Conservation (phyloP, 2,888 invertebrate species). For the Tipula vernalis region DNA sequence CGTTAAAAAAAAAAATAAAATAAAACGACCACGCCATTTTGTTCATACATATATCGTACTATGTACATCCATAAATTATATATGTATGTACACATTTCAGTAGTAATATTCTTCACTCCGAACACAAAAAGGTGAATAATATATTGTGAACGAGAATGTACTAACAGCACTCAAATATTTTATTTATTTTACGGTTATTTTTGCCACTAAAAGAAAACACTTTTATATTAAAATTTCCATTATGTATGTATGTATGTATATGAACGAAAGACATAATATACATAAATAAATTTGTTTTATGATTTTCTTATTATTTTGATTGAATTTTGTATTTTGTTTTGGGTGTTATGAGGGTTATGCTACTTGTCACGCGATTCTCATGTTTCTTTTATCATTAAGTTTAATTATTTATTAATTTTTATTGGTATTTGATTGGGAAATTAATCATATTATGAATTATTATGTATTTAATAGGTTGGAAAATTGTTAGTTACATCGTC, state of each 20-base stretch:
- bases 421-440: neutral
- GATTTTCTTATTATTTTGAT: neutral
- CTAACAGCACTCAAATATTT: neutral
- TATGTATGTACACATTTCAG: neutral
- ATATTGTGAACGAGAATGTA: neutral
- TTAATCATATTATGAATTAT: neutral
- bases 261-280: neutral
- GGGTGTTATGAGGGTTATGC: neutral
- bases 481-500: neutral
- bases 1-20: neutral
- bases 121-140: neutral
- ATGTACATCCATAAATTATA: neutral
- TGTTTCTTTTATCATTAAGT: neutral
- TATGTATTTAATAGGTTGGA: neutral
- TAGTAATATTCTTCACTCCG: neutral
- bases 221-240: neutral
- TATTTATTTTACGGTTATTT: neutral
- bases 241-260: neutral
- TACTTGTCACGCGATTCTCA: neutral
- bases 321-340: neutral
- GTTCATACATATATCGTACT: neutral
- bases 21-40: neutral
- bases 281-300: neutral
- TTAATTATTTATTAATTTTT: neutral
- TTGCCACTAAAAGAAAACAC: neutral